These are phyloP conservation scores for Amia ocellicauda DNA, from an alignment of 2,113 vertebrate genomes.

Conservation along the genomic window DNA sequence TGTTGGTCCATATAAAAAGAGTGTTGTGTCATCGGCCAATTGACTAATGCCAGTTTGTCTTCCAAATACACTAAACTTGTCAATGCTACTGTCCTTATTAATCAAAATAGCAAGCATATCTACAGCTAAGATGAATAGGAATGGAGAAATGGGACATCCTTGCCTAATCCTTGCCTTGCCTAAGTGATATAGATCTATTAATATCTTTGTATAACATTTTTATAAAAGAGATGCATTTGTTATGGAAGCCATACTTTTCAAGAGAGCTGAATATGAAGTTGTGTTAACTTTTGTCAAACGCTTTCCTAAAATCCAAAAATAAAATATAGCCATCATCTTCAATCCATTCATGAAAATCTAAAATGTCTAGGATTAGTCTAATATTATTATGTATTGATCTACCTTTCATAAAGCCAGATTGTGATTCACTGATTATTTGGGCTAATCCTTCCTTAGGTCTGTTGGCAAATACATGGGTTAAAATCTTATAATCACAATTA, in stretches of 20 bases:
- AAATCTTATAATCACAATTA: not conserved
- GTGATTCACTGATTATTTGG: not conserved
- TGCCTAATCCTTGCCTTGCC: not conserved
- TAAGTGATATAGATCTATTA: slow-evolving; percentile 1
- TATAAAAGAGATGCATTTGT: no score
- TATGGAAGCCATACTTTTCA: no score
- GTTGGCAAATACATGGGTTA: not conserved
- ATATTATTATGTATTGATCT: not conserved
- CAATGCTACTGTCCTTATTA: not conserved
- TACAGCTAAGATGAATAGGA: not conserved
- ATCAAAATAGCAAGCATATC: not conserved
- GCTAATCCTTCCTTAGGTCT: not conserved
- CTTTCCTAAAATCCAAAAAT: not conserved
- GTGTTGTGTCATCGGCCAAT: not conserved
- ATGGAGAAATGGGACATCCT: slow-evolving; percentile 7
- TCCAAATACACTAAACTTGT: not conserved
- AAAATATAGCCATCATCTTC: not conserved
- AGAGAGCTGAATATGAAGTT: not conserved
- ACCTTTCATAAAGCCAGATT: not conserved
- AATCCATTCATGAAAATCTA: not conserved
- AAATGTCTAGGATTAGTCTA: not conserved
- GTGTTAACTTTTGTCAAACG: not conserved
- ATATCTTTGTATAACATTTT: no score
- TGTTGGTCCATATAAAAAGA: not conserved
- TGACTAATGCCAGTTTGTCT: not conserved